A percentile compares a stretch with the other conserved stretches of the same genome.
Evolutionary conservation across 1,140 invertebrate species (phyloP).

Genomic region (Drosophila bipectinata): DNA sequence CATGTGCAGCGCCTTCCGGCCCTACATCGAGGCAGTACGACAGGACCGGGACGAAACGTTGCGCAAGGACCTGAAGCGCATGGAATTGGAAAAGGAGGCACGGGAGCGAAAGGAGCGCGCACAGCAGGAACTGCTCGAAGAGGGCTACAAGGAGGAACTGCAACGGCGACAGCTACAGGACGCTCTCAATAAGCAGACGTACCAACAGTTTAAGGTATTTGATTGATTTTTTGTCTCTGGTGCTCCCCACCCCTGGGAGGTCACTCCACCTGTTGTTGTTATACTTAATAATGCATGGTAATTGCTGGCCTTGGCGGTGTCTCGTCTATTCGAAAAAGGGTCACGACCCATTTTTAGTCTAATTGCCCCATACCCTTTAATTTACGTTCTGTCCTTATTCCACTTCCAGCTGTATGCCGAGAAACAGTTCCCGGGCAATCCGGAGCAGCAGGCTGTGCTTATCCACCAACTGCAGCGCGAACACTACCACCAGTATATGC

Average conservation of each 20-base stretch:
- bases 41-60: slow-evolving; percentile 92
- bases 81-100: slow-evolving; percentile 85
- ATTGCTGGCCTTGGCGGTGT: slow-evolving; percentile 6
- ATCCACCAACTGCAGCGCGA: slow-evolving; percentile 97
- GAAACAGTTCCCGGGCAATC: slow-evolving; percentile 96
- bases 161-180: slow-evolving; percentile 94
- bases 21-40: slow-evolving; percentile 95
- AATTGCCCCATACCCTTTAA: background rate
- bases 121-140: slow-evolving; percentile 85
- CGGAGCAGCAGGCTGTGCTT: slow-evolving; percentile 96
- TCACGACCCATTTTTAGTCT: slow-evolving; percentile 51
- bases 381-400: background rate
- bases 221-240: slow-evolving; percentile 42
- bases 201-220: slow-evolving; percentile 92
- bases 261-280: slow-evolving; percentile 71
- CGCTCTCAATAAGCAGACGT: slow-evolving; percentile 98
- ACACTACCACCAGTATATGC: slow-evolving; percentile 99
- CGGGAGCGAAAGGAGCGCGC: slow-evolving; percentile 84
- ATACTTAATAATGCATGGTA: slow-evolving; percentile 89
- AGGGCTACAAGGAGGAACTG: slow-evolving; percentile 87
- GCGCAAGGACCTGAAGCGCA: slow-evolving; percentile 69
- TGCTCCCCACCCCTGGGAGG: background rate
- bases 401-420: slow-evolving; percentile 90
- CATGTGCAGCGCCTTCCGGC: slow-evolving; percentile 94
- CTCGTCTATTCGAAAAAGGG: slow-evolving; percentile 33